Percentiles rank a stretch among this genome's conserved stretches.
phyloP scores from a whole-genome alignment of 1,140 invertebrate species.

The Neomicropteryx cornuta region DNA sequence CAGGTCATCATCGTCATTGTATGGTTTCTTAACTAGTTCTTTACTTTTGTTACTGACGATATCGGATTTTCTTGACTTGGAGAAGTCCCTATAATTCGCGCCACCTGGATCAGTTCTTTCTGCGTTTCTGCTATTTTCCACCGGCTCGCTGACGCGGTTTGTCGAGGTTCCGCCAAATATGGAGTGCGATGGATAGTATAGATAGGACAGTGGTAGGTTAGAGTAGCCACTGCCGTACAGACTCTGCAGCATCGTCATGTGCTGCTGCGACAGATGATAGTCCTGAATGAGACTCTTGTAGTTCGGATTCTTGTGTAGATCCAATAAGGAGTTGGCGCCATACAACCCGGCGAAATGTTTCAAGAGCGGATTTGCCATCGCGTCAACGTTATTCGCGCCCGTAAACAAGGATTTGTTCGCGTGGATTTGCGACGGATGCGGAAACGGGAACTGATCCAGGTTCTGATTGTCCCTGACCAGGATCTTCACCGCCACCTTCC shows the following conservation, averaged over 20 bases:
- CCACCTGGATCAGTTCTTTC: conserved; percentile 11
- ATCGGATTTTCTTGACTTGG: background rate
- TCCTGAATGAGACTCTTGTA: conserved; percentile 37
- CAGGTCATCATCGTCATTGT: conserved; percentile 26
- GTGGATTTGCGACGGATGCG: conserved; percentile 24
- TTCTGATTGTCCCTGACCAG: conserved; percentile 57
- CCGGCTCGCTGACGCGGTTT: conserved; percentile 15
- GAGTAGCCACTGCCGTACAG: conserved; percentile 34
- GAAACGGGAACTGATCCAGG: conserved; percentile 24
- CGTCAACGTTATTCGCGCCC: conserved; percentile 26
- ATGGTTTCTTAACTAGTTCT: too few relatives aligned
- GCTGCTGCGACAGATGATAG: conserved; percentile 24
- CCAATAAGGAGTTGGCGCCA: conserved; percentile 21
- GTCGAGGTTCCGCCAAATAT: conserved; percentile 27
- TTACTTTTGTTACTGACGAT: conserved; percentile 11
- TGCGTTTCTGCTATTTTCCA: conserved; percentile 23
- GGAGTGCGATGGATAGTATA: conserved; percentile 37
- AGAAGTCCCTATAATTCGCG: conserved; percentile 15
- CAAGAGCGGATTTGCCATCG: conserved; percentile 24
- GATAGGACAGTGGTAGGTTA: conserved; percentile 31
- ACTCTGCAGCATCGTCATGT: conserved; percentile 35
- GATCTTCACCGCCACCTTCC: conserved; percentile 79
- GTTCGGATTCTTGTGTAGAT: conserved; percentile 36
- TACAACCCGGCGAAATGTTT: conserved; percentile 40
- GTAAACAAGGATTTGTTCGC: conserved; percentile 23